Conservation (phyloP, 2,797 vertebrate species). For the Alectoris magna region DNA sequence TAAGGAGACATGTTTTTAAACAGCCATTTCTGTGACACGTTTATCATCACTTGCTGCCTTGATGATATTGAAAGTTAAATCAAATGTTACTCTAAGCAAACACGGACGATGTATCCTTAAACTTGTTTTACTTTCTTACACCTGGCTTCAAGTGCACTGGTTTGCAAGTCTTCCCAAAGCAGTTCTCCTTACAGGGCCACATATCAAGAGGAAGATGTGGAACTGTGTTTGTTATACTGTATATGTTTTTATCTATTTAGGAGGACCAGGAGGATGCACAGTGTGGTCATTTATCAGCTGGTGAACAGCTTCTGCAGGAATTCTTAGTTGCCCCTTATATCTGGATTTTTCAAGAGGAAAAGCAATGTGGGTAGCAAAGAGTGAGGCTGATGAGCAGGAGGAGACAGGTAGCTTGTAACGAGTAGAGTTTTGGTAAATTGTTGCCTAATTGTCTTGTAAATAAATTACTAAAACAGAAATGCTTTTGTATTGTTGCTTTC, state of each 20-base stretch:
- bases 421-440: background rate
- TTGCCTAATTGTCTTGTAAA: conserved; percentile 1
- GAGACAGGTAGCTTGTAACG: background rate
- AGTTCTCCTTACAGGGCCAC: background rate
- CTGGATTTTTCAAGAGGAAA: background rate
- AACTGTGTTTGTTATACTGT: background rate
- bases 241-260: background rate
- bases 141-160: background rate
- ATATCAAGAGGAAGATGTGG: background rate
- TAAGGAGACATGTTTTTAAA: background rate
- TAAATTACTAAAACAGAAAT: background rate
- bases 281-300: background rate
- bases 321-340: background rate
- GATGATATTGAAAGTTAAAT: background rate
- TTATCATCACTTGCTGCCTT: background rate
- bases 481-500: background rate
- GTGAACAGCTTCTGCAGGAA: background rate
- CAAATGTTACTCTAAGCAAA: background rate
- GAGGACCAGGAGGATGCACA: background rate
- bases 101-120: background rate
- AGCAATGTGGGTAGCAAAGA: background rate
- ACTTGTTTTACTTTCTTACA: background rate
- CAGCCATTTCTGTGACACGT: background rate
- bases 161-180: background rate
- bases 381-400: background rate